Evolutionary conservation across 2,113 vertebrate species (phyloP), one percentile per base, ranked within the genome.

Genomic region (Pavo muticus): DNA sequence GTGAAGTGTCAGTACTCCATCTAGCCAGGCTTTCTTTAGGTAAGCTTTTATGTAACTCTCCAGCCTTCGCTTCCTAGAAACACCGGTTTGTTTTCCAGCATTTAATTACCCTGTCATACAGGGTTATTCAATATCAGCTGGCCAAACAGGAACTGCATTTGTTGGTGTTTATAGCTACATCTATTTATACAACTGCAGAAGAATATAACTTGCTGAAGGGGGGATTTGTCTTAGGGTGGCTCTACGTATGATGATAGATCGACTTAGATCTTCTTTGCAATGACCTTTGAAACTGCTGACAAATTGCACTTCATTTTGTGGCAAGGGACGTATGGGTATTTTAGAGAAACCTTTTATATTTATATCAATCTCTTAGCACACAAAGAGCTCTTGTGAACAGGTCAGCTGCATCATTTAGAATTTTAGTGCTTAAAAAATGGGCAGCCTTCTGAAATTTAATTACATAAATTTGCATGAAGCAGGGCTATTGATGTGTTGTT

Each of bases 241-340:
- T 96, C 88, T 95, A 63, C 92, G 40, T 65, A 80, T 67, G 90
- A 81, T 94, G 97, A 98, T 96, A 83, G 93, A 98, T 98, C 96
- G 97, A 96, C 97, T 95, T 48, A 79, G 74, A 85, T 85, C 42
- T 78, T 75, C 57, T 90, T 97, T 95, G 94, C 94, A 81, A 32
- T 98, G 97, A 98, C 97, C 98, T 98, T 96, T 98, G 94, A 96
- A 98, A 97, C 91, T 95, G 97, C 97, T 98, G 97, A 98, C 93
- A 75, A 96, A 83, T 96, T 94, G 73, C 91, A 59, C 94, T 91
- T 73, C 1, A 85, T 93, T 96, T 91, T 95, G 88, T 74, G 25
- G 17, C 24, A 40, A 86, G 35, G 64, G 69, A 87, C 59, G 75
- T 70, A 85, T 50, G 68, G 78, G 79, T 94, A 92, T 91, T 97